Evolutionary conservation across 2,113 vertebrate species (phyloP).

Genomic region (Prunella fulvescens): DNA sequence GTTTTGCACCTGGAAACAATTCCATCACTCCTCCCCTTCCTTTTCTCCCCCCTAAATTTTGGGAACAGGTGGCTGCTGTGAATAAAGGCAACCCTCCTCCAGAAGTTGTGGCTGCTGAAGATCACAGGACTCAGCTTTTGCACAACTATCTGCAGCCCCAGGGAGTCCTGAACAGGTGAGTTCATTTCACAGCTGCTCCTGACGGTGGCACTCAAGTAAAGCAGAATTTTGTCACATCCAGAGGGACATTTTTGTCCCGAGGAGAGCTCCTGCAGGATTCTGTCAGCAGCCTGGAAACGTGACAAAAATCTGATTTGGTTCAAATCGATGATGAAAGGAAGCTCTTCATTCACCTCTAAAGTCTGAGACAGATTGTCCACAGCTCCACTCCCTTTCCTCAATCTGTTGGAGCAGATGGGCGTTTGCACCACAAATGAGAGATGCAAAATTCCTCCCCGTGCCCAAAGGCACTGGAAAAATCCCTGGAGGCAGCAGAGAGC

Average conservation of each 20-base stretch:
- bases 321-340: neutral
- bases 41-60: neutral
- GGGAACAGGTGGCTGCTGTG: slow-evolving; percentile 81
- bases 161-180: slow-evolving; percentile 84
- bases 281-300: neutral
- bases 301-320: neutral
- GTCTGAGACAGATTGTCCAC: slow-evolving; percentile 41
- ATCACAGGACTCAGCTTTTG: slow-evolving; percentile 83
- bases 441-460: neutral
- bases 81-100: slow-evolving; percentile 85
- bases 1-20: neutral
- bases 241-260: neutral
- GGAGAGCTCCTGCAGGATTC: neutral
- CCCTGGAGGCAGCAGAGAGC: slow-evolving; percentile 3
- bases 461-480: slow-evolving; percentile 33
- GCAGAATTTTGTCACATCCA: neutral
- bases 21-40: neutral
- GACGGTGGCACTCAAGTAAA: neutral
- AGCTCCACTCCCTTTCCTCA: slow-evolving; percentile 43
- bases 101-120: slow-evolving; percentile 82
- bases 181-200: neutral
- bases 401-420: slow-evolving; percentile 69
- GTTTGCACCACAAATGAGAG: neutral
- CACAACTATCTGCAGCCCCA: slow-evolving; percentile 83
- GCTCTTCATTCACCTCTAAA: slow-evolving; percentile 49